Percentiles rank a stretch among this genome's conserved stretches.
Conservation (phyloP, 2,888 invertebrate species). For the Hemicrepidius hirtus region DNA sequence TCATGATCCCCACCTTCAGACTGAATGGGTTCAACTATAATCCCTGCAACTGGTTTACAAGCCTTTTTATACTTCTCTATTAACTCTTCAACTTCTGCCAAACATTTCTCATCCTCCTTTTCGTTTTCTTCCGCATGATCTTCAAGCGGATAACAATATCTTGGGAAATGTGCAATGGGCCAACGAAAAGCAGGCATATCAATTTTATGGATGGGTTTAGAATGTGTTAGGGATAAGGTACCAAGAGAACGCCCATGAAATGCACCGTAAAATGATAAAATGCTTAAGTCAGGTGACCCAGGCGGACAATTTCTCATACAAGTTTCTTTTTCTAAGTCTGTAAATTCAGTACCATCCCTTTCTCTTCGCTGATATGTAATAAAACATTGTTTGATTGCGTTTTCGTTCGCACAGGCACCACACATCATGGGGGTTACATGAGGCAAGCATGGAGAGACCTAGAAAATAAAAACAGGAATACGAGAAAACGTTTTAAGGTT, state of each 20-base stretch:
- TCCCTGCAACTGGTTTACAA: constrained; percentile 89
- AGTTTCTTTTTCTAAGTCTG: constrained; percentile 84
- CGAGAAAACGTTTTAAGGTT: too few relatives aligned
- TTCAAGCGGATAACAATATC: constrained; percentile 93
- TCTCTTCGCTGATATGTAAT: constrained; percentile 86
- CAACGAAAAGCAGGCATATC: constrained; percentile 96
- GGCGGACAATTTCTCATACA: constrained; percentile 91
- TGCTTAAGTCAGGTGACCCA: constrained; percentile 88
- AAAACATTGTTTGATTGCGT: constrained; percentile 95
- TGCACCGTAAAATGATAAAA: constrained; percentile 90
- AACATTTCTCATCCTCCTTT: constrained; percentile 84
- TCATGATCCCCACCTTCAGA: constrained; percentile 98
- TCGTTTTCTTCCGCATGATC: constrained; percentile 85
- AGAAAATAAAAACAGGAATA: constrained; percentile 33
- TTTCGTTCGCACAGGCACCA: constrained; percentile 97
- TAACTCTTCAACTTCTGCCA: constrained; percentile 81
- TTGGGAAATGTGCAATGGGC: constrained; percentile 95
- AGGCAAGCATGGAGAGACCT: constrained; percentile 88
- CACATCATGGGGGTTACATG: constrained; percentile 97
- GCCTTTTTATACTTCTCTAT: constrained; percentile 82
- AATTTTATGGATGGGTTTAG: constrained; percentile 96
- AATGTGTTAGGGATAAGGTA: constrained; percentile 89
- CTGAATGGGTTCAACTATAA: constrained; percentile 97
- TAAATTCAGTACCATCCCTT: constrained; percentile 83
- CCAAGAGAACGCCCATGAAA: constrained; percentile 98